Evolutionary conservation across 2,888 invertebrate genomes (phyloP).

Genomic region (Brenthis daphne): DNA sequence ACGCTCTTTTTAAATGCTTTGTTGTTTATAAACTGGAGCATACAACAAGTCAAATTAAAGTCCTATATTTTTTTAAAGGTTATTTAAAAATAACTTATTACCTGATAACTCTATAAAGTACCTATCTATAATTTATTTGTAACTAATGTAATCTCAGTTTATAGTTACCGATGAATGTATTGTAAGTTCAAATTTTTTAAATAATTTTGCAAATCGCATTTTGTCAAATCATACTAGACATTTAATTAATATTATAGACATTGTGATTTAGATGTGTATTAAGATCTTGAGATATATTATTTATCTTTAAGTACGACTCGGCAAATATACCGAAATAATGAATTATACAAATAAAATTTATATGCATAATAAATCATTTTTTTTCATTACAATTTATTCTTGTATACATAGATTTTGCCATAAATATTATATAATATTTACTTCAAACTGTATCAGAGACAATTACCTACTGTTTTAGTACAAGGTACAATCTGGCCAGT

Average conservation of each 20-base stretch:
- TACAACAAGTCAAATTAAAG: conserved; percentile 18
- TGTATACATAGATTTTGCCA: too few species aligned
- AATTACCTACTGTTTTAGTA: too few species aligned
- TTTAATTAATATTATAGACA: conserved; percentile 38
- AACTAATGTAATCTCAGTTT: conserved; percentile 45
- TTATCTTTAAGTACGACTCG: conserved; percentile 37
- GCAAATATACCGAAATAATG: conserved; percentile 36
- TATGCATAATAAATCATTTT: conserved; percentile 35
- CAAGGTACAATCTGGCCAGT: too few species aligned
- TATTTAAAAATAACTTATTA: conserved; percentile 6
- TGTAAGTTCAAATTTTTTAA: conserved; percentile 38
- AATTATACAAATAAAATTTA: conserved; percentile 40
- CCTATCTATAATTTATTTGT: conserved; percentile 31
- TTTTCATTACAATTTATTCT: background rate
- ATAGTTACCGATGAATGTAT: conserved; percentile 43
- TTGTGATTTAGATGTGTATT: conserved; percentile 45
- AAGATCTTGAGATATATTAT: conserved; percentile 40
- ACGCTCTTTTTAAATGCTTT: conserved; percentile 6
- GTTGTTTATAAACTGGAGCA: conserved; percentile 11
- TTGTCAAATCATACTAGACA: conserved; percentile 37
- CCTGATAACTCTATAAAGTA: background rate
- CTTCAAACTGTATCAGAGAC: too few species aligned
- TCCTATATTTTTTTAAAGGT: background rate
- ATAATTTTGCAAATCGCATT: conserved; percentile 35
- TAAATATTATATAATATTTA: too few species aligned